Conservation (phyloP, 2,888 invertebrate genomes). For the Lycophotia porphyrea region DNA sequence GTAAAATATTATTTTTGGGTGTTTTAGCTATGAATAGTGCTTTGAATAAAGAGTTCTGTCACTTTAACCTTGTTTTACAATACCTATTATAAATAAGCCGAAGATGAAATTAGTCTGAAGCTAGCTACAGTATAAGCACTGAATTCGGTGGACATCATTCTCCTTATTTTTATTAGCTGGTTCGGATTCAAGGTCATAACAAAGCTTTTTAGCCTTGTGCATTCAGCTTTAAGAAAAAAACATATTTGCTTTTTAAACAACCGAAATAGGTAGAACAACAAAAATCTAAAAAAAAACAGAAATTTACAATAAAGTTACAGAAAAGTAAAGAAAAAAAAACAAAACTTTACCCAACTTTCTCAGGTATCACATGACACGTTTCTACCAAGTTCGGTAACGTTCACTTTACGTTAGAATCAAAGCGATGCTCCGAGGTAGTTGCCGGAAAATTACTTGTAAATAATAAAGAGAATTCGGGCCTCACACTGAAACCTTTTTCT, state of each 20-base stretch:
- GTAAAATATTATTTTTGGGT: background rate
- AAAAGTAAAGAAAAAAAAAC: background rate
- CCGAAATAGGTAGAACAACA: background rate
- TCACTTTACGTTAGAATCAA: constrained; percentile 74
- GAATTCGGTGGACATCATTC: background rate
- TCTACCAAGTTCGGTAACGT: constrained; percentile 63
- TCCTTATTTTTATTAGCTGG: background rate
- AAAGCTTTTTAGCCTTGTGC: too few relatives aligned
- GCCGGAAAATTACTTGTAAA: constrained; percentile 79
- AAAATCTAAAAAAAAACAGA: background rate
- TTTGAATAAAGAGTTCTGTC: background rate
- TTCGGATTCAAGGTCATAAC: background rate
- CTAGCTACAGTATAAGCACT: background rate
- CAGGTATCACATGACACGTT: constrained; percentile 31
- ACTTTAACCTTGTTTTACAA: background rate
- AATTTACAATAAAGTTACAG: background rate
- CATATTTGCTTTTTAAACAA: background rate
- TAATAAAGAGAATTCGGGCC: constrained; percentile 75
- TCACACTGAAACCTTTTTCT: constrained; percentile 70
- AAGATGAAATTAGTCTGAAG: background rate
- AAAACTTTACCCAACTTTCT: constrained; percentile 13
- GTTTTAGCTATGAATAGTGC: background rate
- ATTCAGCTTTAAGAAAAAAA: background rate
- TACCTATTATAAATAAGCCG: background rate
- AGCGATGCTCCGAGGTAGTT: constrained; percentile 74